A percentile compares a stretch with the other conserved stretches of the same genome.
These are phyloP conservation scores for Microcebus tavaratra DNA, from an alignment of 2,113 vertebrate genomes.

Conservation along the genomic window DNA sequence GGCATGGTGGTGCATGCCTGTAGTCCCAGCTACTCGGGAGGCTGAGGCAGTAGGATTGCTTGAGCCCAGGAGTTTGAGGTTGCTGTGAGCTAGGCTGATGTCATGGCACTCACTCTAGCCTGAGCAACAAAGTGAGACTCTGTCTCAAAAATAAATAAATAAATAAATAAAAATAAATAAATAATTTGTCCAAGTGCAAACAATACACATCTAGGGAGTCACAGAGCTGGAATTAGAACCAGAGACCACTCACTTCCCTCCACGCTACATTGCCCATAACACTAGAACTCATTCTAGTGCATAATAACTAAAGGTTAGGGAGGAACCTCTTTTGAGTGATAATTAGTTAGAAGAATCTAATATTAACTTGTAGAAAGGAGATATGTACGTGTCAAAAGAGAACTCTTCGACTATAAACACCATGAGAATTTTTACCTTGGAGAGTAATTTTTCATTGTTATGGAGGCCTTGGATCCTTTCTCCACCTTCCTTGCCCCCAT, in stretches of 20 bases:
- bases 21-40: no score
- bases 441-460: not conserved
- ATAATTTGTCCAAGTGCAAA: not conserved
- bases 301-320: not conserved
- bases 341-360: conserved; percentile 5
- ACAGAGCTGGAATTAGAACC: not conserved
- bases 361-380: not conserved
- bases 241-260: not conserved
- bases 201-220: not conserved
- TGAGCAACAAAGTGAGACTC: no score
- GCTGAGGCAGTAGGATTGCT: no score
- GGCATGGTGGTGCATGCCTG: no score
- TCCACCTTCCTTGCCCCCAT: not conserved
- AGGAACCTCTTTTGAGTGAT: not conserved
- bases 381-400: not conserved
- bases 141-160: no score
- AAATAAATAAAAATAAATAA: not conserved
- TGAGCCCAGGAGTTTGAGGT: no score
- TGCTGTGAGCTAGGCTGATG: no score
- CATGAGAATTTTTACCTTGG: not conserved
- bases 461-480: not conserved
- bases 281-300: not conserved
- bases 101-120: no score
- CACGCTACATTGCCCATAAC: not conserved
- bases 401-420: not conserved